Conservation (phyloP, 2,888 invertebrate genomes). For the Nineta flava region DNA sequence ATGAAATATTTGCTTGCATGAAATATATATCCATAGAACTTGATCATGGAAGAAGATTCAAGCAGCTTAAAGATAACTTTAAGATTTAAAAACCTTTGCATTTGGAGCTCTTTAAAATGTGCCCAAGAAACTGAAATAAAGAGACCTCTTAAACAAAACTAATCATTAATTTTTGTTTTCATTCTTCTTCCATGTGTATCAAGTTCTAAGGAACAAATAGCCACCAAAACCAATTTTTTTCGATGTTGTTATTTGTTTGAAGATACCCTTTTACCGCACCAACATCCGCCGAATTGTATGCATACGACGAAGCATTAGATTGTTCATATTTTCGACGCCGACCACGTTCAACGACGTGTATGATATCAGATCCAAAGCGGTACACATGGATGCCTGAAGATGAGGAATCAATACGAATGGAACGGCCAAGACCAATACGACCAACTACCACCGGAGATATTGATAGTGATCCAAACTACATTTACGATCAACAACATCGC, state of each 20-base stretch:
- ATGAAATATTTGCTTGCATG: too few relatives aligned
- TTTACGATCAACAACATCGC: not conserved
- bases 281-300: conserved; percentile 40
- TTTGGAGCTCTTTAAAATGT: too few relatives aligned
- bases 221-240: too few relatives aligned
- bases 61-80: too few relatives aligned
- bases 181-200: too few relatives aligned
- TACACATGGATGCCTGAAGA: conserved; percentile 68
- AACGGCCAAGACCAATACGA: conserved; percentile 38
- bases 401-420: conserved; percentile 56
- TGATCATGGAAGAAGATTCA: too few relatives aligned
- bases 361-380: conserved; percentile 53
- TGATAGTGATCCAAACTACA: conserved; percentile 12
- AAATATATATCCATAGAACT: too few relatives aligned
- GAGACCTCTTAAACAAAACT: too few relatives aligned
- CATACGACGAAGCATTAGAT: conserved; percentile 57
- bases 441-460: conserved; percentile 9
- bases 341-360: conserved; percentile 51
- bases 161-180: too few relatives aligned
- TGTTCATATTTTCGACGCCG: conserved; percentile 68
- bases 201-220: too few relatives aligned
- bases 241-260: conserved; percentile 4
- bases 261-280: conserved; percentile 44
- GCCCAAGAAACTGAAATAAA: too few relatives aligned
- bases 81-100: too few relatives aligned